Evolutionary conservation across 2,113 vertebrate species (phyloP).

Genomic region (Poeciliopsis occidentalis): DNA sequence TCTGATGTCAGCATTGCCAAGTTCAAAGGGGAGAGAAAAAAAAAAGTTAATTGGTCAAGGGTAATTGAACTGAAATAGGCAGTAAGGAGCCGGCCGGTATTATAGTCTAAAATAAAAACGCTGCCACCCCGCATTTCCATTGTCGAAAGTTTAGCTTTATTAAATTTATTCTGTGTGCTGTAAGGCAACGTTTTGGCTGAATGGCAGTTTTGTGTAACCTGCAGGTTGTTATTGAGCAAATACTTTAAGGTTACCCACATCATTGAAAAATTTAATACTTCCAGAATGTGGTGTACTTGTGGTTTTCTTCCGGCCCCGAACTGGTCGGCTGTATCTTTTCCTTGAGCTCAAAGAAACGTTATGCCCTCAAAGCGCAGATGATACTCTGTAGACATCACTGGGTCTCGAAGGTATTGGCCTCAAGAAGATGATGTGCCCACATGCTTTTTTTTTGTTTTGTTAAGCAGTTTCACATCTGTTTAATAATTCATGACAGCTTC

Average conservation of each 20-base stretch:
- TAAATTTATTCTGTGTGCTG: conserved; percentile 11
- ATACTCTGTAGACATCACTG: conserved; percentile 60
- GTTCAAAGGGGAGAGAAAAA: conserved; percentile 40
- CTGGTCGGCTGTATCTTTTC: conserved; percentile 43
- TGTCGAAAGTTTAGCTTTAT: conserved; percentile 30
- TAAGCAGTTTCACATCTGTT: conserved; percentile 73
- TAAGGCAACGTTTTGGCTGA: conserved; percentile 42
- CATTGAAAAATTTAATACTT: conserved; percentile 29
- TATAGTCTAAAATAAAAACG: conserved; percentile 31
- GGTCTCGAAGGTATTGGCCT: conserved; percentile 64
- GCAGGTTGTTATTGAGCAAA: conserved; percentile 3
- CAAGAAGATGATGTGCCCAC: conserved; percentile 72
- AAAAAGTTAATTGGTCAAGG: conserved; percentile 62
- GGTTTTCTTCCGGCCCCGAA: conserved; percentile 52
- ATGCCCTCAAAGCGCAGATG: conserved; percentile 38
- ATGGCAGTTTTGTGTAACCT: conserved; percentile 21
- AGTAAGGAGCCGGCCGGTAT: conserved; percentile 41
- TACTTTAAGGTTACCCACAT: not conserved
- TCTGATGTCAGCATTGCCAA: conserved; percentile 57
- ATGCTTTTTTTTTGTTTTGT: conserved; percentile 65
- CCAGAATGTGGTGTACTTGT: conserved; percentile 31
- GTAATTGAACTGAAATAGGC: conserved; percentile 55
- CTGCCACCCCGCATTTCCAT: conserved; percentile 51
- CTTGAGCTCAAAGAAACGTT: conserved; percentile 48
- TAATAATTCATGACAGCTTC: conserved; percentile 73